Percentiles rank a stretch among this genome's conserved stretches.
Conservation (phyloP, 2,113 vertebrate genomes). For the Limanda limanda region DNA sequence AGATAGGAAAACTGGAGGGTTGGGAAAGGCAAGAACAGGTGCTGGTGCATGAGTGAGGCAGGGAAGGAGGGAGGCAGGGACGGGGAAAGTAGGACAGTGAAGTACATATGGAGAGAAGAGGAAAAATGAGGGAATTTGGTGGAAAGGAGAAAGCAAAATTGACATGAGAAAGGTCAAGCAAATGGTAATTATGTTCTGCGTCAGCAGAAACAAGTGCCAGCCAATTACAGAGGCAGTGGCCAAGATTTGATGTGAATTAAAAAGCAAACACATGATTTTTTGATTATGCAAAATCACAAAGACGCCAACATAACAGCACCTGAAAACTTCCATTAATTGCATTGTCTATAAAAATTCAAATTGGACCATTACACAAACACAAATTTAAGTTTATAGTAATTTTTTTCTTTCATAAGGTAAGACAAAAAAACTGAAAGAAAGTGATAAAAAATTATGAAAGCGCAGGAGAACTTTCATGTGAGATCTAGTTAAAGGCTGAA, state of each 20-base stretch:
- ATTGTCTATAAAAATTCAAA: no score
- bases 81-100: conserved; percentile 44
- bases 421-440: no score
- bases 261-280: no score
- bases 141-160: not conserved
- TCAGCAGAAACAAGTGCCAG: not conserved
- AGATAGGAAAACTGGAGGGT: not conserved
- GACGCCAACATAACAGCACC: not conserved
- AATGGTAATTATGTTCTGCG: not conserved
- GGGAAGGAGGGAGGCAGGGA: not conserved
- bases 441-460: no score
- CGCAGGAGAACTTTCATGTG: no score
- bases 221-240: not conserved
- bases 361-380: no score
- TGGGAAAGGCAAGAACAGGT: not conserved
- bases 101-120: not conserved
- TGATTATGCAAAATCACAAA: no score
- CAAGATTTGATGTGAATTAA: not conserved
- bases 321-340: no score
- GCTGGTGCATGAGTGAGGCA: conserved; percentile 6
- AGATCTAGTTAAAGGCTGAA: no score
- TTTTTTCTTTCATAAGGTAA: no score
- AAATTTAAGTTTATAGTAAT: no score
- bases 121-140: conserved; percentile 1
- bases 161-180: not conserved